Percentiles rank a stretch among this genome's conserved stretches.
phyloP scores from a whole-genome alignment of 1,140 invertebrate genomes.

The Halyomorpha halys region DNA sequence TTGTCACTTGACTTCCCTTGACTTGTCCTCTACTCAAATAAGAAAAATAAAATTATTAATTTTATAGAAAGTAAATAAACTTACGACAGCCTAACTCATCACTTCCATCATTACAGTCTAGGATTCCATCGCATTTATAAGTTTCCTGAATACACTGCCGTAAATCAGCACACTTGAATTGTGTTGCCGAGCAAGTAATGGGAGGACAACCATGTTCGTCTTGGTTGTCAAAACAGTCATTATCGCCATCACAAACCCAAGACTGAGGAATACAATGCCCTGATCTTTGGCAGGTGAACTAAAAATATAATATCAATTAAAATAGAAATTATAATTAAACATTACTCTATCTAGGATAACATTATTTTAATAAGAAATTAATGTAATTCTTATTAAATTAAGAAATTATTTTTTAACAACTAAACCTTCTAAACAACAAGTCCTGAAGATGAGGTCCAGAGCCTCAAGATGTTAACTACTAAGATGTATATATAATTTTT shows the following conservation, averaged over 20 bases:
- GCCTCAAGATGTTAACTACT: no score
- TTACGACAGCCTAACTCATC: constrained; percentile 78
- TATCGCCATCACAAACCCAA: constrained; percentile 82
- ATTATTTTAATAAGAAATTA: no score
- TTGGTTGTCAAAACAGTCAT: constrained; percentile 95
- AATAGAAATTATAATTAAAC: no score
- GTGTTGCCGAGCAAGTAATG: constrained; percentile 79
- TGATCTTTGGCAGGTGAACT: constrained; percentile 88
- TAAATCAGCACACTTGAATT: constrained; percentile 86
- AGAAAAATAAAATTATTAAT: no score
- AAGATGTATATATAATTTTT: no score
- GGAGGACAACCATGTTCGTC: constrained; percentile 95
- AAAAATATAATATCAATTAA: constrained; percentile 34
- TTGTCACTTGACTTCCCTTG: no score
- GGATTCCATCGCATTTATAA: constrained; percentile 89
- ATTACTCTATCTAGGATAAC: no score
- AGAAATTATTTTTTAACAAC: no score
- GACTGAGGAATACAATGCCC: constrained; percentile 93
- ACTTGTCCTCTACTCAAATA: no score
- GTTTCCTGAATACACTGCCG: constrained; percentile 87
- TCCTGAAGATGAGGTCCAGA: no score
- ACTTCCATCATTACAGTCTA: constrained; percentile 82
- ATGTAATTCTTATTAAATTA: no score
- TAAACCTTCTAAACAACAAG: no score
- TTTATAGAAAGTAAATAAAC: constrained; percentile 29